Conservation (phyloP, 2,888 invertebrate genomes). For the Torymus auratus region DNA sequence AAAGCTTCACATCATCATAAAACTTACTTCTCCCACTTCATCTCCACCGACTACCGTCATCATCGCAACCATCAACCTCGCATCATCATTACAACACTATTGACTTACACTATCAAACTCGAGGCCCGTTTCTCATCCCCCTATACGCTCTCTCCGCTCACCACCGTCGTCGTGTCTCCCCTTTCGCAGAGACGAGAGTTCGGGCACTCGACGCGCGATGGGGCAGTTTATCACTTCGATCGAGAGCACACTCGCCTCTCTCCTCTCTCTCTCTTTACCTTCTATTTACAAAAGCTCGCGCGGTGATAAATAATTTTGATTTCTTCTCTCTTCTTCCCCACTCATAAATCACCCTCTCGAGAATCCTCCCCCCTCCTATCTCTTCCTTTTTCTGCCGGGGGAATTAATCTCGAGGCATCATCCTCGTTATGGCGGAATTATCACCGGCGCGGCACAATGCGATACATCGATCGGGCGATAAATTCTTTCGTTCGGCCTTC, state of each 20-base stretch:
- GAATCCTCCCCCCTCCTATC: neutral
- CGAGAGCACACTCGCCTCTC: conserved; percentile 19
- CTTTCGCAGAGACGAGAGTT: too few species aligned
- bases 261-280: conserved; percentile 2
- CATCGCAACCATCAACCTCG: neutral
- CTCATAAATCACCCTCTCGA: conserved; percentile 31
- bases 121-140: neutral
- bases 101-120: neutral
- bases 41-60: neutral
- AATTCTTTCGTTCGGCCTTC: conserved; percentile 38
- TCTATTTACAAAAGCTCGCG: conserved; percentile 35
- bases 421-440: conserved; percentile 51
- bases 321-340: conserved; percentile 5
- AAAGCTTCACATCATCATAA: too few species aligned
- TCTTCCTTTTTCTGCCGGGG: neutral
- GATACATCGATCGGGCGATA: conserved; percentile 48
- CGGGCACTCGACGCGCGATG: conserved; percentile 13
- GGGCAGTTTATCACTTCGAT: conserved; percentile 37
- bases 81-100: neutral
- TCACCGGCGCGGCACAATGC: conserved; percentile 25
- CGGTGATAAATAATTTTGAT: conserved; percentile 50
- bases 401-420: conserved; percentile 50
- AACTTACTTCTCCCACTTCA: too few species aligned
- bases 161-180: too few species aligned
- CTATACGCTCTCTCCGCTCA: neutral